Evolutionary conservation across 2,113 vertebrate genomes (phyloP).

Genomic region (Narcine bancroftii): DNA sequence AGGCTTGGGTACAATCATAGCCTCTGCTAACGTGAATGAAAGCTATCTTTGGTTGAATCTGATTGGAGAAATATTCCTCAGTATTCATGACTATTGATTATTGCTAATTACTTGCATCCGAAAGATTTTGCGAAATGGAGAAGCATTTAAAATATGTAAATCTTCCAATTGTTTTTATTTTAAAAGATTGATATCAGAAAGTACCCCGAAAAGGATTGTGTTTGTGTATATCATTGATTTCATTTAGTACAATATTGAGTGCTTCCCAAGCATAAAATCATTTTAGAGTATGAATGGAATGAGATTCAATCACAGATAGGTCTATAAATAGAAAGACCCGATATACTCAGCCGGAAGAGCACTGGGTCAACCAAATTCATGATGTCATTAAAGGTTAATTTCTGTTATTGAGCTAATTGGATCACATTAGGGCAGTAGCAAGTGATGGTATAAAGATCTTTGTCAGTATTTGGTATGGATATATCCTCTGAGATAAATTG

Average conservation of each 20-base stretch:
- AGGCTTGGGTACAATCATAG: background rate
- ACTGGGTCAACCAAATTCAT: background rate
- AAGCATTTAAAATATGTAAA: background rate
- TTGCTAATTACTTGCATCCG: background rate
- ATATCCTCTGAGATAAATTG: background rate
- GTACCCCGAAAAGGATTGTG: too few relatives aligned
- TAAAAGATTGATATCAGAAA: background rate
- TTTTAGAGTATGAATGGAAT: background rate
- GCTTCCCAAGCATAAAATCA: too few relatives aligned
- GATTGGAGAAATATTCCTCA: background rate
- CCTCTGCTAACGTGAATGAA: background rate
- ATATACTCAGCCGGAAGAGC: background rate
- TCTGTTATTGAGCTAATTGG: slow-evolving; percentile 17
- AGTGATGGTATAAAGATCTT: background rate
- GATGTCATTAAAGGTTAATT: slow-evolving; percentile 18
- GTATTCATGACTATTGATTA: background rate
- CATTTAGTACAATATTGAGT: too few relatives aligned
- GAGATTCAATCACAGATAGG: background rate
- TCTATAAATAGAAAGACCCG: background rate
- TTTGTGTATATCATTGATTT: too few relatives aligned
- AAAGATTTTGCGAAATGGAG: background rate
- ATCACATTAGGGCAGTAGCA: background rate
- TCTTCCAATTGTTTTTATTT: background rate
- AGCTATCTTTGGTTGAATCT: background rate
- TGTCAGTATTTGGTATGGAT: background rate